Evolutionary conservation across 2,888 invertebrate species (phyloP).

Genomic region (Lycaena phlaeas): DNA sequence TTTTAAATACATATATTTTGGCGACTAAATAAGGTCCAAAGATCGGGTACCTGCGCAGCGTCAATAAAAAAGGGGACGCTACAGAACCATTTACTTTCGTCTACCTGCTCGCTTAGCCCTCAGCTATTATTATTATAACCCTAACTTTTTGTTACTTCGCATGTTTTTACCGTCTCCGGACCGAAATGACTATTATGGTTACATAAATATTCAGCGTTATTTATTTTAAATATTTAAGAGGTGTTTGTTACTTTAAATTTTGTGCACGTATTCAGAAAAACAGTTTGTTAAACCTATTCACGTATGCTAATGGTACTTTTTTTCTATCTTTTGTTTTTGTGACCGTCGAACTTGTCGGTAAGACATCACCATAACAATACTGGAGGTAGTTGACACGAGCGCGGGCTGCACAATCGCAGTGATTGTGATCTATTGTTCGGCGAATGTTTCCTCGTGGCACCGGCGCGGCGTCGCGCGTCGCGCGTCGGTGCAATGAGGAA

Average conservation of each 20-base stretch:
- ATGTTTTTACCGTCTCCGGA: neutral
- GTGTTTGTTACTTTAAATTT: slow-evolving; percentile 13
- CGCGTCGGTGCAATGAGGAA: slow-evolving; percentile 35
- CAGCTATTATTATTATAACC: slow-evolving; percentile 35
- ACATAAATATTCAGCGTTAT: slow-evolving; percentile 16
- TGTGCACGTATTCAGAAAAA: slow-evolving; percentile 27
- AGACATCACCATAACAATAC: slow-evolving; percentile 63
- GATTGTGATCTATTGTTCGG: slow-evolving; percentile 63
- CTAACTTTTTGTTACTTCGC: slow-evolving; percentile 9
- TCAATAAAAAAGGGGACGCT: slow-evolving; percentile 48
- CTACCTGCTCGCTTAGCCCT: slow-evolving; percentile 59
- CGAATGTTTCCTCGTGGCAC: slow-evolving; percentile 22
- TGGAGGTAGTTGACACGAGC: slow-evolving; percentile 59
- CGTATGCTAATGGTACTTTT: slow-evolving; percentile 37
- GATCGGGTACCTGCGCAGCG: slow-evolving; percentile 51
- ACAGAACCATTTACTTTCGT: slow-evolving; percentile 36
- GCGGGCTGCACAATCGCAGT: slow-evolving; percentile 42
- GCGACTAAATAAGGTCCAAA: neutral
- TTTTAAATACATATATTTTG: no score
- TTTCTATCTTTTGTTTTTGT: slow-evolving; percentile 45
- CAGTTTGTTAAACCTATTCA: slow-evolving; percentile 8
- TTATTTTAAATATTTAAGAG: slow-evolving; percentile 30
- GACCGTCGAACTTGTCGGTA: slow-evolving; percentile 45
- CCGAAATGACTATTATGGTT: neutral
- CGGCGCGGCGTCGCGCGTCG: slow-evolving; percentile 35